Evolutionary conservation across 2,888 invertebrate species (phyloP).

Genomic region (Alloplasta piceator): DNA sequence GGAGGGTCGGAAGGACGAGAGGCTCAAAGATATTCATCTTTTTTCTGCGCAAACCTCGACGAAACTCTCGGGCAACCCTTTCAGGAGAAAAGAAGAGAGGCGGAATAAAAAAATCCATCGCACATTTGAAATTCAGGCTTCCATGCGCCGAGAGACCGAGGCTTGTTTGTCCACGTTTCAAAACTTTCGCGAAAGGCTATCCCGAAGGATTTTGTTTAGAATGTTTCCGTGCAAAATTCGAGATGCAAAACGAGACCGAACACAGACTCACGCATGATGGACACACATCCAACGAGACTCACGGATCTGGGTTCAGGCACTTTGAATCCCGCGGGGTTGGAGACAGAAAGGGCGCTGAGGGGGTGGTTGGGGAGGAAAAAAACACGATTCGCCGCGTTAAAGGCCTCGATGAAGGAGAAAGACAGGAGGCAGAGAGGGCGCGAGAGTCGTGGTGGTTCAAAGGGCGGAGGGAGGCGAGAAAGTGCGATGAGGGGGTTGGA

Average conservation of each 20-base stretch:
- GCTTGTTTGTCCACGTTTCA: slow-evolving; percentile 15
- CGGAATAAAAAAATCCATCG: slow-evolving; percentile 61
- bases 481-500: neutral
- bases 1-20: slow-evolving; percentile 10
- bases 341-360: slow-evolving; percentile 20
- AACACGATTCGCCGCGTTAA: neutral
- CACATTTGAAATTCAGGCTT: slow-evolving; percentile 57
- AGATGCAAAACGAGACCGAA: neutral
- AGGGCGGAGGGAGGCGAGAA: neutral
- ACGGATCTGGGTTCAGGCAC: slow-evolving; percentile 13
- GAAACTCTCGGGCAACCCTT: slow-evolving; percentile 26
- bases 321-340: slow-evolving; percentile 49
- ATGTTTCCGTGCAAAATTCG: slow-evolving; percentile 15
- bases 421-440: slow-evolving; percentile 22
- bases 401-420: neutral
- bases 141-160: neutral
- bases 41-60: neutral
- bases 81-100: slow-evolving; percentile 18
- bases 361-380: slow-evolving; percentile 2
- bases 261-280: no score
- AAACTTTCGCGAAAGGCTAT: slow-evolving; percentile 24
- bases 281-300: no score
- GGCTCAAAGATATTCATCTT: slow-evolving; percentile 37
- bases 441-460: slow-evolving; percentile 14
- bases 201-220: slow-evolving; percentile 43